phyloP scores from a whole-genome alignment of 2,888 invertebrate species.

The Dilophus febrilis region DNA sequence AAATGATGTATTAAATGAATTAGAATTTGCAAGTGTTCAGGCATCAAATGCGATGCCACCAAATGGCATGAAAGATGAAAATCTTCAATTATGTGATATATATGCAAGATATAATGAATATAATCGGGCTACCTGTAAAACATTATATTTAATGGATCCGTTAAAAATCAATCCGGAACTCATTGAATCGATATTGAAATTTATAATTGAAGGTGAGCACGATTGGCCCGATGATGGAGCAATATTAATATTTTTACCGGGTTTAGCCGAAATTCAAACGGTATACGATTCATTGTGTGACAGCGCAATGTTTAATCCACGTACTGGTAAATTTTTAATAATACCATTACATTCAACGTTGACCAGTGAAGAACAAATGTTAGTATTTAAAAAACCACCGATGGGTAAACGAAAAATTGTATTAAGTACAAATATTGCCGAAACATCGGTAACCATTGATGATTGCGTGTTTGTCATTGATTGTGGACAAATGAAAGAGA shows the following conservation, averaged over 20 bases:
- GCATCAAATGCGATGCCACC: slow-evolving; percentile 37
- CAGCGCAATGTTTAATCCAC: slow-evolving; percentile 42
- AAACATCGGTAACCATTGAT: slow-evolving; percentile 89
- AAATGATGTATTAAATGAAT: slow-evolving; percentile 41
- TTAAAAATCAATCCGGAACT: slow-evolving; percentile 64
- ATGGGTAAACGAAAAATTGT: slow-evolving; percentile 69
- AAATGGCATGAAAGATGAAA: slow-evolving; percentile 50
- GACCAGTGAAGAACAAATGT: slow-evolving; percentile 66
- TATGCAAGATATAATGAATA: slow-evolving; percentile 47
- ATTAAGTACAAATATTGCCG: slow-evolving; percentile 82
- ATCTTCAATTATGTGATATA: slow-evolving; percentile 47
- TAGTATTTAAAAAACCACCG: slow-evolving; percentile 52
- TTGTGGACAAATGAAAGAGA: slow-evolving; percentile 84
- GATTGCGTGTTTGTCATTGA: slow-evolving; percentile 92
- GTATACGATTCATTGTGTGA: slow-evolving; percentile 50
- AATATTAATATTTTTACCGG: slow-evolving; percentile 65
- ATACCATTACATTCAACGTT: slow-evolving; percentile 77
- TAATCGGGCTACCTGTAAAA: slow-evolving; percentile 48
- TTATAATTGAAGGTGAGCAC: slow-evolving; percentile 53
- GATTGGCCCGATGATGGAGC: slow-evolving; percentile 38
- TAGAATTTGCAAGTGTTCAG: slow-evolving; percentile 44
- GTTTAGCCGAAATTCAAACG: slow-evolving; percentile 58
- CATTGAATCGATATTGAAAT: slow-evolving; percentile 50
- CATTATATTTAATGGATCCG: slow-evolving; percentile 56
- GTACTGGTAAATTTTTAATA: slow-evolving; percentile 45